phyloP scores from a whole-genome alignment of 1,140 invertebrate species.

The Drosophila aff. region DNA sequence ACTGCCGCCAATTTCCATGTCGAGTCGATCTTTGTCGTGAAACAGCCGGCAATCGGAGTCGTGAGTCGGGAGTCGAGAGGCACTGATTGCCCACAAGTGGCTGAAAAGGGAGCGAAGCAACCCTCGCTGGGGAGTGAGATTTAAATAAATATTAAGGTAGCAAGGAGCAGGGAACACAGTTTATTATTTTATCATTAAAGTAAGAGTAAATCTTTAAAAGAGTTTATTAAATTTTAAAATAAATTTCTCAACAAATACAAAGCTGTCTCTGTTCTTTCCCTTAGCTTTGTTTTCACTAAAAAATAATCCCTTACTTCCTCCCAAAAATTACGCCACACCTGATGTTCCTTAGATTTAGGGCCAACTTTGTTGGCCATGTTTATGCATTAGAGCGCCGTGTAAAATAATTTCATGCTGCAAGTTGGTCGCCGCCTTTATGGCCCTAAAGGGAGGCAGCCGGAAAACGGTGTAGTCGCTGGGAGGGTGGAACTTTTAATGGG shows the following conservation, averaged over 20 bases:
- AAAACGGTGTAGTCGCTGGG: background rate
- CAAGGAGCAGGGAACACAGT: background rate
- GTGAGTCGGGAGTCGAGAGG: conserved; percentile 24
- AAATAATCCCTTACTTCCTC: background rate
- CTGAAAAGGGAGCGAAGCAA: conserved; percentile 29
- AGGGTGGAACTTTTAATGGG: conserved; percentile 64
- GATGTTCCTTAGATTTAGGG: conserved; percentile 19
- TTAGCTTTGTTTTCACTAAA: background rate
- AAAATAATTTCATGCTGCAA: conserved; percentile 66
- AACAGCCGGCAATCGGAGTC: conserved; percentile 20
- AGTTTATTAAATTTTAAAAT: background rate
- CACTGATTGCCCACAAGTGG: conserved; percentile 74
- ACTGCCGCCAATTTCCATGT: conserved; percentile 11
- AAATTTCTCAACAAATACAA: background rate
- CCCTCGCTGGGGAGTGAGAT: conserved; percentile 41
- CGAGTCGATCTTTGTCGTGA: background rate
- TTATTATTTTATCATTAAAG: conserved; percentile 13
- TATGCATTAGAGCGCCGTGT: conserved; percentile 75
- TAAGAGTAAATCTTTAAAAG: background rate
- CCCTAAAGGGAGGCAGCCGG: conserved; percentile 59
- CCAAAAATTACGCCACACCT: conserved; percentile 52
- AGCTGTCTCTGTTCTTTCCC: background rate
- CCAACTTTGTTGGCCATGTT: conserved; percentile 66
- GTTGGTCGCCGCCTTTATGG: conserved; percentile 68
- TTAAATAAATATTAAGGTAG: conserved; percentile 44